Conservation (phyloP, 2,888 invertebrate species). For the Agrotis ipsilon region DNA sequence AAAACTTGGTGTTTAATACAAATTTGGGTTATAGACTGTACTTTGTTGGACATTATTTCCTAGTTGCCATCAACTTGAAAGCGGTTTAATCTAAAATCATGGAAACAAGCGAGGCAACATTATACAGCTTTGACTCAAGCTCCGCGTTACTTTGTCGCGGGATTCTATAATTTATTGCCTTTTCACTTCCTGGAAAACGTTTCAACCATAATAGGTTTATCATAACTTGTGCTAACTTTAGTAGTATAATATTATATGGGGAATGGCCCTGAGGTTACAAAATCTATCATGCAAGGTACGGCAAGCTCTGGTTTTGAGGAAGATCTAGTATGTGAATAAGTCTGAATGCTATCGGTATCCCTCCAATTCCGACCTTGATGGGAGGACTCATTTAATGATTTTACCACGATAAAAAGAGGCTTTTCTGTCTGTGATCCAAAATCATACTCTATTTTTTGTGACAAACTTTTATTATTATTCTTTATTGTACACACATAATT, state of each 20-base stretch:
- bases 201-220: conserved; percentile 51
- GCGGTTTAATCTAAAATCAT: conserved; percentile 15
- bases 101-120: conserved; percentile 13
- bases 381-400: no score
- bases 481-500: no score
- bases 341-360: no score
- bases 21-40: neutral
- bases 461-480: no score
- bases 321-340: neutral
- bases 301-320: neutral
- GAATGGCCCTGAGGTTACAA: conserved; percentile 10
- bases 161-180: conserved; percentile 40
- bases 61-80: neutral
- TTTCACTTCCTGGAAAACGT: conserved; percentile 55
- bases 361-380: no score
- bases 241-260: conserved; percentile 25
- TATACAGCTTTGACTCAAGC: conserved; percentile 32
- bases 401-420: no score
- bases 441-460: no score
- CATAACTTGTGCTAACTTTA: conserved; percentile 52
- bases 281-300: no score
- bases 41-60: neutral
- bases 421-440: no score
- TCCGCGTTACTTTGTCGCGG: conserved; percentile 34
- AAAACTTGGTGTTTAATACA: neutral